Evolutionary conservation across 2,797 vertebrate genomes (phyloP), one percentile per base, ranked within the genome.

Genomic region (Thripadectes ignobilis): DNA sequence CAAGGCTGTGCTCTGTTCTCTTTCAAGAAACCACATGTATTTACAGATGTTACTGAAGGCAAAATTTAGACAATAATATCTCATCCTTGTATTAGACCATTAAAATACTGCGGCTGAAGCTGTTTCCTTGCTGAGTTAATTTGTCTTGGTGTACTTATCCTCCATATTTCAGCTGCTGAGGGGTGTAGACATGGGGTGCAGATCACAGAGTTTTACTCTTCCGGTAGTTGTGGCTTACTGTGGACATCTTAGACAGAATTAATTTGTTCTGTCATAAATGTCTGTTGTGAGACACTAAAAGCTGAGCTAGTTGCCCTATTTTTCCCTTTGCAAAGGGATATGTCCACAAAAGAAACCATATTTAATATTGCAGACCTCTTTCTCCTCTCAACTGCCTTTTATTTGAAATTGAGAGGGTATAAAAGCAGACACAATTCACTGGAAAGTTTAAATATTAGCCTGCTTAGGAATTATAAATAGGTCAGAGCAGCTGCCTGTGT

Each of bases 1-100:
- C 58, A 67, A 61, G 63, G 22, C 83, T 90, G 75, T 1, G 2
- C 61, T 95, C 83, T 88, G 89, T 74, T 94, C 63, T 81, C 43
- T 80, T 21, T 91, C 85, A 62, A 74, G 91, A 95, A 96, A 95
- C 93, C 96, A 91, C 89, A 73, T 69, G 27, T 34, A 81, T 62
- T 82, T 94, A 85, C 78, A 82, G 80, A 87, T 3, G 2, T 45
- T 69, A 89, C 65, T 38, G 71, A 88, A 26, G 41, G 80, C 63
- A 83, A 79, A 90, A 87, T 72, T 51, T 83, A 87, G 80, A 67
- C 91, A 90, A 41, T 39, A 91, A 80, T 13, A 27, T 72, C 88
- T 88, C 59, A 57, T 84, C 74, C 57, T 48, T 68, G 4, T 46
- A 66, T 85, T 61, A 72, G 61, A 67, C 34, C 45, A 59, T 87